Evolutionary conservation across 2,797 vertebrate species (phyloP), one percentile per base, ranked within the genome.

Genomic region (Alauda arvensis): DNA sequence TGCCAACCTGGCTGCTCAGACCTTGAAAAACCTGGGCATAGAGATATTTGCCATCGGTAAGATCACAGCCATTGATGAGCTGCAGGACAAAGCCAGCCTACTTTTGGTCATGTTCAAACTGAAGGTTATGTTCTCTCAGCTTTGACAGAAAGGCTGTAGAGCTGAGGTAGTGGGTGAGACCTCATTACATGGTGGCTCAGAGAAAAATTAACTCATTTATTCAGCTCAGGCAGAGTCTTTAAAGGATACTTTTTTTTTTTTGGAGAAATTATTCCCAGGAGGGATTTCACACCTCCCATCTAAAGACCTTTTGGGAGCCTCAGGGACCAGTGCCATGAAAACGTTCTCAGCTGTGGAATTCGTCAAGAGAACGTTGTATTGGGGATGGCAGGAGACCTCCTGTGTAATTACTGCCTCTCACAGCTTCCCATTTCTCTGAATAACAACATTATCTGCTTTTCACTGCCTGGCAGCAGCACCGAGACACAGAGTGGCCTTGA

Each of bases 11-110:
- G 97, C 98, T 3, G 98, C 98, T 23, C 96, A 84, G 74, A 96
- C 94, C 4, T 96, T 99, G 88, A 99, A 98, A 96, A 97, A 92
- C 59, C 95, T 97, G 16, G 98, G 98, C 5, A 97, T 99, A 34
- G 97, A 98, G 85, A 98, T 99, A 96, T 98, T 99, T 70, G 97
- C 98, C 61, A 97, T 99, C 53, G 99, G 99, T 99, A 96, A 98
- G 98, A 23, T 23, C 52, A 55, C 56, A 51, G 18, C 23, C 20
- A 23, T 17, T 0, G 2, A 7, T 31, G 20, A 53, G 12, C 18
- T 4, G 3, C 5, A 24, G n/a, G 79, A 23, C 10, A 75, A 74
- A 55, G 21, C 40, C 24, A 60, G 12, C 5, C 3, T 25, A 3
- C 3, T 66, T 60, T 25, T 28, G 8, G 8, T 61, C n/a, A 25